Evolutionary conservation across 1,140 invertebrate genomes (phyloP), one percentile per base, ranked within the genome.

Genomic region (Oryzaephilus surinamensis): DNA sequence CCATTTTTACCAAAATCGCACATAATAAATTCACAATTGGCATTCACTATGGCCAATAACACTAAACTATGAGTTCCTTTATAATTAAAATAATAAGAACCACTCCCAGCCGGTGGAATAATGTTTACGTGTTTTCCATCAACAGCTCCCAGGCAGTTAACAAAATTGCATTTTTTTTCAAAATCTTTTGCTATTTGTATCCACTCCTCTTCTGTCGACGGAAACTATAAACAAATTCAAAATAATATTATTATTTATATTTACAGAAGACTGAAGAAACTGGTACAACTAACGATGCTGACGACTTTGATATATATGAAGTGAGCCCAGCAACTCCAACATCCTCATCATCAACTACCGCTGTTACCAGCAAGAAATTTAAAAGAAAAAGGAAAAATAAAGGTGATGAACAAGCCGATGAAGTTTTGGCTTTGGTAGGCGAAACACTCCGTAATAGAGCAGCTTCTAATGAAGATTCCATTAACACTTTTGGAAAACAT

Each of bases 41-140:
- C 54, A 51, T 65, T 62, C 5, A 48, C 55, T 20, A 61, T 34
- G n/a, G 62, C 64, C 20, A 61, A 23, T n/a, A 63, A 32, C 13
- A 59, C 46, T 6, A 62, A 43, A 38, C 49, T 52, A 33, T 44
- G 41, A 23, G 34, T 51, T 2, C 42, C 13, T 37, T 60, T 61
- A 35, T 61, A 62, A 41, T 58, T 60, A 15, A 30, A 55, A 43
- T 43, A 53, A 14, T 39, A 36, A n/a, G 55, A 52, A n/a, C 61
- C 59, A 42, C 42, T 45, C 38, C 48, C 53, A 10, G 28, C 17
- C 12, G 57, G 60, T 13, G 32, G 23, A 45, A 41, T 32, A 29
- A 64, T 61, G 30, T 46, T 35, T 30, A 61, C 32, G 29, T 65
- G 60, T 32, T 61, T 62, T 15, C 62, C 60, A 41, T 54, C 51